Percentiles rank a stretch among this genome's conserved stretches.
phyloP scores from a whole-genome alignment of 2,113 vertebrate species.

The Amblyopsis rosae region DNA sequence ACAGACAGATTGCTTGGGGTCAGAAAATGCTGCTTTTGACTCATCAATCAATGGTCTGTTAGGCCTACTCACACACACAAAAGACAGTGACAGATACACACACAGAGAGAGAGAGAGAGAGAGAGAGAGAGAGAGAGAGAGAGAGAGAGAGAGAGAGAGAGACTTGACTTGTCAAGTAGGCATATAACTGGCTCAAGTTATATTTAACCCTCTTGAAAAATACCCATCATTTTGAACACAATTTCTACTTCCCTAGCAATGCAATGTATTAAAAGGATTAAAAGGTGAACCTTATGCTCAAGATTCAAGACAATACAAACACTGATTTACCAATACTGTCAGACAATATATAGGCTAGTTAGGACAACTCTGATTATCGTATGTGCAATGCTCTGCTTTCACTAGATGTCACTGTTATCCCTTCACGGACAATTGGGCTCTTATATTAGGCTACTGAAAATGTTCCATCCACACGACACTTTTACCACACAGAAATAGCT shows the following conservation, averaged over 20 bases:
- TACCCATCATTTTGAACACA: not conserved
- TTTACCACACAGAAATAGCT: not conserved
- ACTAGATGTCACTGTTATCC: slow-evolving; percentile 67
- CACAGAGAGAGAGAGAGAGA: too few relatives aligned
- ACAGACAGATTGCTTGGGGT: not conserved
- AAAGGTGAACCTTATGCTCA: not conserved
- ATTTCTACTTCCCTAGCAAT: not conserved
- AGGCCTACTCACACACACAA: too few relatives aligned
- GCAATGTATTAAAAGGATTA: not conserved
- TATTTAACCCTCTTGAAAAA: too few relatives aligned
- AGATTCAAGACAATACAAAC: not conserved
- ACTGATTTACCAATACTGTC: too few relatives aligned
- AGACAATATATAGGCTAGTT: not conserved
- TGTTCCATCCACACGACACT: not conserved
- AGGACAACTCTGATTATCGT: not conserved
- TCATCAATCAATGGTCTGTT: not conserved
- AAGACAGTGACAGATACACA: too few relatives aligned
- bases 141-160: not conserved
- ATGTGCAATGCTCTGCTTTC: slow-evolving; percentile 4
- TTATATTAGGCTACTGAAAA: not conserved
- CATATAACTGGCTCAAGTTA: too few relatives aligned
- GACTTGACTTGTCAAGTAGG: not conserved
- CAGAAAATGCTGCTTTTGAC: not conserved
- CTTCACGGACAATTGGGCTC: not conserved
- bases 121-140: too few relatives aligned